Evolutionary conservation across 1,140 invertebrate genomes (phyloP).

Genomic region (Helicoverpa zea): DNA sequence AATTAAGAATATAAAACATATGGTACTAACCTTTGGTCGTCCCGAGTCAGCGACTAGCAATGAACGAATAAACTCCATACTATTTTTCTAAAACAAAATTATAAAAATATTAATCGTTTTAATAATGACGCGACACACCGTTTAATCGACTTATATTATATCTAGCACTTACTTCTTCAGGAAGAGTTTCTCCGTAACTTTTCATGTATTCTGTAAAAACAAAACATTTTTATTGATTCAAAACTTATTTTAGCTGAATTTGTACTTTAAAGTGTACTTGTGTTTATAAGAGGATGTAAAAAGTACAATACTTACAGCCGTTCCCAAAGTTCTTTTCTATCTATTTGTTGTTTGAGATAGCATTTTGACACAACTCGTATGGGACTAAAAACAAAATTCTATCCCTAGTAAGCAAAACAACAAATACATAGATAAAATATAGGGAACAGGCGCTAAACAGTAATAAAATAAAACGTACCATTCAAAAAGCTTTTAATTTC

Average conservation of each 20-base stretch:
- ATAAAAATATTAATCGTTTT: not conserved
- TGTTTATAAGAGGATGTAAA: too few species aligned
- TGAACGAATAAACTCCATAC: conserved; percentile 59
- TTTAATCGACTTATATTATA: not conserved
- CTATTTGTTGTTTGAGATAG: too few species aligned
- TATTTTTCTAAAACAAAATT: conserved; percentile 53
- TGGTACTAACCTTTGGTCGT: conserved; percentile 60
- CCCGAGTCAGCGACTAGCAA: conserved; percentile 64
- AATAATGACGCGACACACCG: not conserved
- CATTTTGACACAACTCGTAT: too few species aligned
- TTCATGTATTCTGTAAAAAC: conserved; percentile 64
- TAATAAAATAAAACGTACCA: conserved; percentile 51
- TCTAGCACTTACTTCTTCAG: conserved; percentile 52
- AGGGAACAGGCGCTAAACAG: too few species aligned
- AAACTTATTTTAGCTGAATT: too few species aligned
- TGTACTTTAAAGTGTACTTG: too few species aligned
- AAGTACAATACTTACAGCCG: too few species aligned
- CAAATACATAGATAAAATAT: too few species aligned
- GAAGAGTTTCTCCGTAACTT: conserved; percentile 55
- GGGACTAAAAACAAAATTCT: too few species aligned
- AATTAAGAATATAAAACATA: not conserved
- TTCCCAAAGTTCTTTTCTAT: too few species aligned
- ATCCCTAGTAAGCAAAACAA: too few species aligned
- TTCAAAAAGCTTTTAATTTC: conserved; percentile 50
- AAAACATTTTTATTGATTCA: not conserved